Evolutionary conservation across 2,113 vertebrate species (phyloP), one percentile per base, ranked within the genome.

Genomic region (Macquaria ambigua): DNA sequence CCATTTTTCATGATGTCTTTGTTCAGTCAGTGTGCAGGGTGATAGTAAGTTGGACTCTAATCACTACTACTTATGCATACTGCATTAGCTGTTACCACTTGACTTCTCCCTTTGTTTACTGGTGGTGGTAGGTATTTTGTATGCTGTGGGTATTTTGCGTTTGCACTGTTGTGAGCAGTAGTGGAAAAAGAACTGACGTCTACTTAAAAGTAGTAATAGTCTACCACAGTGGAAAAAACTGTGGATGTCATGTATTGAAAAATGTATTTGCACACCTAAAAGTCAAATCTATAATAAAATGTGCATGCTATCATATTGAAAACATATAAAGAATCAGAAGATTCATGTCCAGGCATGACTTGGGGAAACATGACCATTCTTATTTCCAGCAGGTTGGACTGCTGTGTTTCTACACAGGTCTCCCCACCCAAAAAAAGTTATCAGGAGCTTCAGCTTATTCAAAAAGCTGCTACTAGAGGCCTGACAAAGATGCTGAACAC

Each of bases 1-100:
- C 43, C 5, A 63, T 82, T 83, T 74, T 62, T 55, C n/a, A 12
- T 20, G 18, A 46, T 64, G 84, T 79, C 90, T 92, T 94, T 93
- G 92, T 93, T 91, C 73, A 41, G 18, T 34, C 28, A 20, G 37
- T 14, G 21, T 61, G 4, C 56, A 53, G 3, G 41, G 11, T 48
- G 31, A 11, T 16, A 34, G 41, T 23, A 66, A 69, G 43, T 46
- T 41, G 9, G 23, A 58, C 34, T 66, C 0, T 18, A 14, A 77
- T 43, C 25, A 58, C 10, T 18, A 1, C 7, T 18, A 50, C 53
- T 74, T 43, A 41, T 50, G 11, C 23, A 63, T 12, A 21, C 18
- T 23, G 6, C 10, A 1, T 28, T 64, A 39, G 8, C 15, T 64
- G 4, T 50, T 75, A 16, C 20, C 43, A 31, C 43, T 31, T 31